These are phyloP conservation scores for Alfaro cultratus DNA, from an alignment of 2,797 vertebrate genomes.

Conservation along the genomic window DNA sequence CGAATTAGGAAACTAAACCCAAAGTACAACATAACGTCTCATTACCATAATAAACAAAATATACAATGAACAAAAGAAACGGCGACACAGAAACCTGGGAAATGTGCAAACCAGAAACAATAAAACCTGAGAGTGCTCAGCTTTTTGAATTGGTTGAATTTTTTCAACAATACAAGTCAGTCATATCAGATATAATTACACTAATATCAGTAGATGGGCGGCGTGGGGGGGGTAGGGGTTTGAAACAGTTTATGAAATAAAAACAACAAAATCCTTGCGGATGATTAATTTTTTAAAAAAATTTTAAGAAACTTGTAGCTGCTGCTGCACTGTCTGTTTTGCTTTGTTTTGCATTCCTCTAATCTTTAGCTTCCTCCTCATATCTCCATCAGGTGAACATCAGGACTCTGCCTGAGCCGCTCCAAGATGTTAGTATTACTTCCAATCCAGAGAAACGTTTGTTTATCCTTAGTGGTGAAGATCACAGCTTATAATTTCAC, in stretches of 20 bases:
- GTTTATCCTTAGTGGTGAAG: background rate
- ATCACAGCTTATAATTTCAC: background rate
- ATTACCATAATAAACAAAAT: too few relatives aligned
- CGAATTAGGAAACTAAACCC: too few relatives aligned
- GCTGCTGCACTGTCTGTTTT: background rate
- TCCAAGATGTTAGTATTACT: background rate
- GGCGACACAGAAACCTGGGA: too few relatives aligned
- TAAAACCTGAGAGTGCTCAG: too few relatives aligned
- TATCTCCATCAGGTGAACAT: background rate
- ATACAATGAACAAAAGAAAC: too few relatives aligned
- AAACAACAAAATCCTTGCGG: background rate
- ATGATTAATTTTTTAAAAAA: background rate
- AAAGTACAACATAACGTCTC: too few relatives aligned
- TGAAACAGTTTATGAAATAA: background rate
- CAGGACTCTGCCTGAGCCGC: background rate
- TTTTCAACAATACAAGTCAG: background rate
- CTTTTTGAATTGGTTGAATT: background rate
- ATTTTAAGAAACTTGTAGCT: background rate
- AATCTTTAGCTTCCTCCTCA: background rate
- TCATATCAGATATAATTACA: background rate
- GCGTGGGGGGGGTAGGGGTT: too few relatives aligned
- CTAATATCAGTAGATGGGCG: background rate
- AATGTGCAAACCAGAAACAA: too few relatives aligned
- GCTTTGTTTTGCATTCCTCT: background rate
- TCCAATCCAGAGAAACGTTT: background rate